These are phyloP conservation scores for Scomberomorus guttatus DNA, from an alignment of 2,797 vertebrate species.

Conservation along the genomic window DNA sequence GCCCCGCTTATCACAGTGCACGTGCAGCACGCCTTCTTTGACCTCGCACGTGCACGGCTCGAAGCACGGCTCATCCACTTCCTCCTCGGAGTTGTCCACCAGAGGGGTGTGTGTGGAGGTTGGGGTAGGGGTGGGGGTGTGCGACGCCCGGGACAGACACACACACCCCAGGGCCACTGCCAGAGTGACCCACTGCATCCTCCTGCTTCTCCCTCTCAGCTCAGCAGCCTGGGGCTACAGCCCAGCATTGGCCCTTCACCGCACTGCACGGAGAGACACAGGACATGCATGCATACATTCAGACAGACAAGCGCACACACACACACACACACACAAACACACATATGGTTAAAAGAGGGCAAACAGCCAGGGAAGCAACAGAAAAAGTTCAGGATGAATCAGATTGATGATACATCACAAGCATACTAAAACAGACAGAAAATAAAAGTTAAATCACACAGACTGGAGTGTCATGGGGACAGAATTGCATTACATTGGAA, in stretches of 20 bases:
- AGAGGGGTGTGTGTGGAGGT: conserved; percentile 86
- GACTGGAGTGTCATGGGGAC: conserved; percentile 51
- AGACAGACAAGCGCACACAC: conserved; percentile 4
- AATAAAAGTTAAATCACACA: conserved; percentile 73
- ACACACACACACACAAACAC: conserved; percentile 35
- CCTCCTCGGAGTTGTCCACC: conserved; percentile 86
- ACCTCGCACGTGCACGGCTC: conserved; percentile 97
- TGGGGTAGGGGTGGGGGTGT: conserved; percentile 81
- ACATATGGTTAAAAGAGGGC: conserved; percentile 54
- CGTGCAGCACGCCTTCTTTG: conserved; percentile 97
- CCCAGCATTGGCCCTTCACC: conserved; percentile 80
- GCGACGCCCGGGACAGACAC: conserved; percentile 74
- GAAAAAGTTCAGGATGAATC: conserved; percentile 74
- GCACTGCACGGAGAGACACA: conserved; percentile 70
- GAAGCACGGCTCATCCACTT: conserved; percentile 88
- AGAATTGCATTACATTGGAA: conserved; percentile 61
- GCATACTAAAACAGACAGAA: conserved; percentile 67
- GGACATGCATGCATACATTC: conserved; percentile 21
- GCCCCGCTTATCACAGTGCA: conserved; percentile 97
- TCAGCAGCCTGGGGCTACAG: conserved; percentile 81
- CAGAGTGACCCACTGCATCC: conserved; percentile 87
- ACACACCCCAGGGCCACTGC: conserved; percentile 81
- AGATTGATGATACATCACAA: conserved; percentile 76
- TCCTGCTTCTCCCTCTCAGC: conserved; percentile 82
- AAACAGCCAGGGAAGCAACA: conserved; percentile 55